Base-by-base conservation (phyloP, 2,797 vertebrate species). In the Ptychobarbus kaznakovi region DNA sequence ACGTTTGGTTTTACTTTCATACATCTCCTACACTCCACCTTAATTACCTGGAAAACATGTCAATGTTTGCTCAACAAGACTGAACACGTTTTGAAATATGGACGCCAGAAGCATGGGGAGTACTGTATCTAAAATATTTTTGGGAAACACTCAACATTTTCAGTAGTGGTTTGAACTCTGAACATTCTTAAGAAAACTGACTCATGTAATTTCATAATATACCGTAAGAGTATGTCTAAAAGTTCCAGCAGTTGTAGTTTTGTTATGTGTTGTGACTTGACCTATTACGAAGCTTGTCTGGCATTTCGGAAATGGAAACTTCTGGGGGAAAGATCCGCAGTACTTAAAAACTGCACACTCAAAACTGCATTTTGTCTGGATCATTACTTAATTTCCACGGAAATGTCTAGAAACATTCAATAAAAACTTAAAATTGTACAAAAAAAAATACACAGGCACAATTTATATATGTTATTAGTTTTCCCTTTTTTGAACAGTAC, bases 21-120 rank as follows among this genome's bases (percentile, higher is more conserved):
- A 38, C 13, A 63, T 35, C 22, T 18, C 12, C 40, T 25, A 49
- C 83, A 69, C 56, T 80, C 77, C 75, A 49, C 78, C 82, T 58
- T 74, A 20, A 69, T 38, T 46, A 38, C 78, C 18, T 3, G 3
- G 20, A 68, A 68, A 8, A 63, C 38, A 89, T 93, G 80, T 91
- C 89, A 90, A n/a, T 0, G 18, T 87, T 87, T n/a, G 20, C 15
- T 56, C 77, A 91, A 91, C 89, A 89, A 90, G 88, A 89, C 81
- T 69, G 13, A 61, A 82, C 68, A 84, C 65, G 66, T 76, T 78
- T 61, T 66, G 32, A 44, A 63, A 81, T 86, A 8, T 22, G 66
- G 25, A 49, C 5, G 25, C 51, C 78, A 68, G 22, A 69, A 42
- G 58, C 18, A 25, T 40, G 77, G 16, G 46, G 32, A 32, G 73